Evolutionary conservation across 2,113 vertebrate species (phyloP).

Genomic region (Suricata suricatta): DNA sequence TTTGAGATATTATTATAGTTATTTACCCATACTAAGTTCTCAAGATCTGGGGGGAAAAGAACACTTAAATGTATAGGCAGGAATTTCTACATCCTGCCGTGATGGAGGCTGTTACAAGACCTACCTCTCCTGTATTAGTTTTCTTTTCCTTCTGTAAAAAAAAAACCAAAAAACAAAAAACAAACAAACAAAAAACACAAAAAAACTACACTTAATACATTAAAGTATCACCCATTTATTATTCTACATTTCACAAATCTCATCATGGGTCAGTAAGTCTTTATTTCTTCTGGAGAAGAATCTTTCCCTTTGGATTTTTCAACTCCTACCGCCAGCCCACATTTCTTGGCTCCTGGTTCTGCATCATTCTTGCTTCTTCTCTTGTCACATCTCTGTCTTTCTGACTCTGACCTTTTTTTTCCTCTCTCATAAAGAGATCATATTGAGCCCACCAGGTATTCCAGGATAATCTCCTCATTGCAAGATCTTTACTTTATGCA

Average conservation of each 20-base stretch:
- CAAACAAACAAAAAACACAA: too few species aligned
- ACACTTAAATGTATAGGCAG: not conserved
- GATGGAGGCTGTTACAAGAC: not conserved
- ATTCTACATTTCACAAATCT: not conserved
- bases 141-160: not conserved
- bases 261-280: not conserved
- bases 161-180: too few species aligned
- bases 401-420: not conserved
- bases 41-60: not conserved
- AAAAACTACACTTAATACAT: not conserved
- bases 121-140: not conserved
- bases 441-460: not conserved
- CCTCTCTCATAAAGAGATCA: not conserved
- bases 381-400: not conserved
- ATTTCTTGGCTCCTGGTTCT: not conserved
- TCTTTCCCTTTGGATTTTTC: not conserved
- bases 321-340: too few species aligned
- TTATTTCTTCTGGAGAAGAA: not conserved
- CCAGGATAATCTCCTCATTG: not conserved
- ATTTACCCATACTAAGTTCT: not conserved
- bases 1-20: not conserved
- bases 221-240: not conserved
- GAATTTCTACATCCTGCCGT: not conserved
- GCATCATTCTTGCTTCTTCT: not conserved
- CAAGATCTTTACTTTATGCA: not conserved